Conservation (phyloP, 1,140 invertebrate genomes). For the Cotesia vestalis region DNA sequence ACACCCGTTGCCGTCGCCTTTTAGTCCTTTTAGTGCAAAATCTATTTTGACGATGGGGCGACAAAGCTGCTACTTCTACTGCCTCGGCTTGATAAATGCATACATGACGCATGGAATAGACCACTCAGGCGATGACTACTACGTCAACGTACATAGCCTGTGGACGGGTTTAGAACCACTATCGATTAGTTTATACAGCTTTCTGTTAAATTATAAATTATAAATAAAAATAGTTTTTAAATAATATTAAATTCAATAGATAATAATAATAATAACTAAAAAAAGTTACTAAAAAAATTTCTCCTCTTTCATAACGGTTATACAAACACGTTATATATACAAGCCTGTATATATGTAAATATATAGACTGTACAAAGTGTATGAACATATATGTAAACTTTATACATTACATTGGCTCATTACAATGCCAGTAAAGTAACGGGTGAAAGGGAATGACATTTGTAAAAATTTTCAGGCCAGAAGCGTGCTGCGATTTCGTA, state of each 20-base stretch:
- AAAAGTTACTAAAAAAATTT: background rate
- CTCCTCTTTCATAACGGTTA: background rate
- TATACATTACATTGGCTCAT: conserved; percentile 5
- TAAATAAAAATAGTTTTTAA: background rate
- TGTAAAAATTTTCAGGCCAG: conserved; percentile 52
- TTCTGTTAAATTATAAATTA: background rate
- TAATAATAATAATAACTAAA: background rate
- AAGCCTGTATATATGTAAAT: no score
- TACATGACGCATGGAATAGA: conserved; percentile 25
- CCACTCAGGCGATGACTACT: conserved; percentile 18
- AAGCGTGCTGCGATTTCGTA: conserved; percentile 62
- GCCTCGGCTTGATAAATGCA: conserved; percentile 12
- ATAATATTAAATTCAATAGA: background rate
- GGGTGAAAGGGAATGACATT: conserved; percentile 37
- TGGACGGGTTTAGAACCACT: conserved; percentile 21
- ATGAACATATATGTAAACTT: background rate
- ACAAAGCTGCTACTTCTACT: background rate
- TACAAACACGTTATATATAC: no score
- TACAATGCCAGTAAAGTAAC: conserved; percentile 23
- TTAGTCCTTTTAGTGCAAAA: no score
- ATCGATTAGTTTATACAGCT: conserved; percentile 17
- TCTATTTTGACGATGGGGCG: no score
- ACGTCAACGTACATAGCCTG: conserved; percentile 13
- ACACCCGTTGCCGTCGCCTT: no score
- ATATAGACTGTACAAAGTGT: no score